phyloP scores from a whole-genome alignment of 1,140 invertebrate genomes.

The Magallana ariakensis region DNA sequence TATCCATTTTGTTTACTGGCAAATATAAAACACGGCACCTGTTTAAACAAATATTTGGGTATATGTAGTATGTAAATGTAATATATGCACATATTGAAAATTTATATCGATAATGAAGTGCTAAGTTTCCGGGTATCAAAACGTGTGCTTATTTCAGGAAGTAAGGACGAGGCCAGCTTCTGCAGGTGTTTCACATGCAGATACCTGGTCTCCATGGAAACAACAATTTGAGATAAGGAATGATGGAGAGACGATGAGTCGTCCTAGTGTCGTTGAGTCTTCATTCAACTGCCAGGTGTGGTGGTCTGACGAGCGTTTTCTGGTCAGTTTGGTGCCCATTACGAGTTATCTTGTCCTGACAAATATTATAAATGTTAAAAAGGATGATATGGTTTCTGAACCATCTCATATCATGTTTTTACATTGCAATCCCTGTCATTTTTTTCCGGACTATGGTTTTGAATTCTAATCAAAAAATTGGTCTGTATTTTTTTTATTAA shows the following conservation, averaged over 20 bases:
- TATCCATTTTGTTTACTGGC: too few relatives aligned
- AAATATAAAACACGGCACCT: not conserved
- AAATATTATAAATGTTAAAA: too few relatives aligned
- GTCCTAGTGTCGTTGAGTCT: not conserved
- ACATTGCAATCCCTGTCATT: too few relatives aligned
- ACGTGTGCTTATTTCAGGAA: not conserved
- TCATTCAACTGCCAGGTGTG: not conserved
- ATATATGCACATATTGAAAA: not conserved
- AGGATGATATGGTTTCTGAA: too few relatives aligned
- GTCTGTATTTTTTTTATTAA: too few relatives aligned
- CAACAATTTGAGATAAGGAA: conserved; percentile 9
- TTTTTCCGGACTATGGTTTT: too few relatives aligned
- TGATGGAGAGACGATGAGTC: not conserved
- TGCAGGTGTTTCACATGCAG: not conserved
- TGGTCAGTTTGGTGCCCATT: not conserved
- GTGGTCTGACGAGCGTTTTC: not conserved
- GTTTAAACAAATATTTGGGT: not conserved
- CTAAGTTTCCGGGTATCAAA: too few relatives aligned
- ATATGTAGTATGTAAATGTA: not conserved
- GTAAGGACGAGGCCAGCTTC: not conserved
- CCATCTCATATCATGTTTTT: too few relatives aligned
- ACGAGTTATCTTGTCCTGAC: too few relatives aligned
- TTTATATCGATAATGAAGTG: not conserved
- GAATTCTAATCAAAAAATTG: too few relatives aligned
- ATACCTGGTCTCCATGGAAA: not conserved